These are phyloP conservation scores for Melieria picta DNA, from an alignment of 2,888 invertebrate genomes.

Conservation along the genomic window DNA sequence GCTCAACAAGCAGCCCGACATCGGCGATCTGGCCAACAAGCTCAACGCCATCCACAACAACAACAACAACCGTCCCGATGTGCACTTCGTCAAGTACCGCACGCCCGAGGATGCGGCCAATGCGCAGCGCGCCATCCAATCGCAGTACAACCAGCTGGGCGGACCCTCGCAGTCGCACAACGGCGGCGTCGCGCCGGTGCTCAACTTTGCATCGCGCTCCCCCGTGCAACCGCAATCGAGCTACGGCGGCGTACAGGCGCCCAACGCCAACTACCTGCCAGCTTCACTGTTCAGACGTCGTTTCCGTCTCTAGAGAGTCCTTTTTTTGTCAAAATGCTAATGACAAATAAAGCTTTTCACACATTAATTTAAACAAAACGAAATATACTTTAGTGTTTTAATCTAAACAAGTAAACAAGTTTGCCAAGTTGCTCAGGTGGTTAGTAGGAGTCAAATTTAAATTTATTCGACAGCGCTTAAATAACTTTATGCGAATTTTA, in stretches of 20 bases:
- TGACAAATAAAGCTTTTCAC: too few species aligned
- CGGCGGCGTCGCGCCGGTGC: slow-evolving; percentile 55
- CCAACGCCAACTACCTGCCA: slow-evolving; percentile 49
- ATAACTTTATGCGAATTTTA: too few species aligned
- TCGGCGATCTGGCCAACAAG: slow-evolving; percentile 53
- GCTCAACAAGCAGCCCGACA: slow-evolving; percentile 46
- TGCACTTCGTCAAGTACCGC: slow-evolving; percentile 62
- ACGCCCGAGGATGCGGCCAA: slow-evolving; percentile 60
- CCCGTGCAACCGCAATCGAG: slow-evolving; percentile 21
- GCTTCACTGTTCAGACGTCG: slow-evolving; percentile 52
- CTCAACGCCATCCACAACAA: slow-evolving; percentile 50
- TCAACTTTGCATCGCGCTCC: slow-evolving; percentile 55
- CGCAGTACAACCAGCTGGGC: slow-evolving; percentile 55
- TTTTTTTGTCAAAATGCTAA: too few species aligned
- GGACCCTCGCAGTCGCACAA: slow-evolving; percentile 51
- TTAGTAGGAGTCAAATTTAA: too few species aligned
- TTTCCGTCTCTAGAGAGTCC: slow-evolving; percentile 45
- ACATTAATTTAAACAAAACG: too few species aligned
- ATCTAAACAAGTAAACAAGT: too few species aligned
- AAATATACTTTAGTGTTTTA: too few species aligned
- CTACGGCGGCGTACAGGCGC: slow-evolving; percentile 46
- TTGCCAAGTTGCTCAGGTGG: too few species aligned
- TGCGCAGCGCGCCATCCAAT: slow-evolving; percentile 58
- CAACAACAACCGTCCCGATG: slow-evolving; percentile 60
- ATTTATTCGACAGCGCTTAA: too few species aligned